phyloP scores from a whole-genome alignment of 2,113 vertebrate genomes.

The Barnardius zonarius region DNA sequence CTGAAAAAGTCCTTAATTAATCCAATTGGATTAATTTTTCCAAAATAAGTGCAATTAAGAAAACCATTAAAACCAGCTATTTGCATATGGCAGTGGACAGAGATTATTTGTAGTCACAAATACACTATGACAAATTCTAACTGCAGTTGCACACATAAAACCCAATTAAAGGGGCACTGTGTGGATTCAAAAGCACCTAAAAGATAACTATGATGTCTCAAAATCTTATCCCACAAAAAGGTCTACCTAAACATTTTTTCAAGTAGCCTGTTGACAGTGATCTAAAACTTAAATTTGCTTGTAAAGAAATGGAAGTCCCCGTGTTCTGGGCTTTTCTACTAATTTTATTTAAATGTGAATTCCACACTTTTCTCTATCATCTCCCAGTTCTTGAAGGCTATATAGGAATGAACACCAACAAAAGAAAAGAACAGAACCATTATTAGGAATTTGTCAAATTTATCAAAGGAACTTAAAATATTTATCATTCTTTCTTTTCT shows the following conservation, averaged over 20 bases:
- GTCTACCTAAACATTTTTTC: background rate
- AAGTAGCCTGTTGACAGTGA: background rate
- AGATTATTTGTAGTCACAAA: slow-evolving; percentile 10
- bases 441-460: background rate
- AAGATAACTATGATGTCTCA: background rate
- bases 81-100: slow-evolving; percentile 2
- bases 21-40: background rate
- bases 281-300: background rate
- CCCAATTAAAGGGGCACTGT: background rate
- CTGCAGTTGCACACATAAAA: background rate
- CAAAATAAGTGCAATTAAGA: slow-evolving; percentile 29
- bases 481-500: background rate
- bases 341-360: background rate
- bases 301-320: background rate
- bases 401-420: background rate
- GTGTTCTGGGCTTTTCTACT: background rate
- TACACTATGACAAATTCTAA: background rate
- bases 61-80: background rate
- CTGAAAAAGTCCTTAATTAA: slow-evolving; percentile 6
- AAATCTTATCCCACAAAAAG: background rate
- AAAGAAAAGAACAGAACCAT: background rate
- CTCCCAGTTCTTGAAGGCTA: background rate
- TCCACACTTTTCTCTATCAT: background rate
- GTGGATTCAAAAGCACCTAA: background rate
- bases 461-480: background rate